These are phyloP conservation scores for Gymnoscelis rufifasciata DNA, from an alignment of 2,888 invertebrate genomes.

Conservation along the genomic window DNA sequence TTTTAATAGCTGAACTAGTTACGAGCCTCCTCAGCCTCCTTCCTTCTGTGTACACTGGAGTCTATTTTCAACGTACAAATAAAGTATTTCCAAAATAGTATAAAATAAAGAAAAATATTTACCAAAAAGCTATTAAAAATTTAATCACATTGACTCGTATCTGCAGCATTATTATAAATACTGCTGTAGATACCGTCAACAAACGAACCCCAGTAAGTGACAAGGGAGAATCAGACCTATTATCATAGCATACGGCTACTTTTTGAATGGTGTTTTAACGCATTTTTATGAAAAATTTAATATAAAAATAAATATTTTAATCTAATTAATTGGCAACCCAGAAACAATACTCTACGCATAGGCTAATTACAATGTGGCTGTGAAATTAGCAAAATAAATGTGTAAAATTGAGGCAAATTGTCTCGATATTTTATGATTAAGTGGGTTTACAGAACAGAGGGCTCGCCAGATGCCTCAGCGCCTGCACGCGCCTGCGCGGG, in stretches of 20 bases:
- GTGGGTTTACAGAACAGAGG: constrained; percentile 57
- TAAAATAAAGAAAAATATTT: constrained; percentile 7
- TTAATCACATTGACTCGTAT: constrained; percentile 37
- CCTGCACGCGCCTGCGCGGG: too few relatives aligned
- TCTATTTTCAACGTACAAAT: constrained; percentile 21
- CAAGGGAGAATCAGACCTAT: constrained; percentile 66
- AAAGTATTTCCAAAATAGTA: constrained; percentile 17
- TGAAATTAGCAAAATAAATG: constrained; percentile 76
- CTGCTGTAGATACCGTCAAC: constrained; percentile 49
- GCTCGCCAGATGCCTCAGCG: constrained; percentile 5
- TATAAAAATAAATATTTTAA: constrained; percentile 48
- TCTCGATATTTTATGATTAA: constrained; percentile 46
- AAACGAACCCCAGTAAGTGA: constrained; percentile 63
- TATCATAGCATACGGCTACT: constrained; percentile 75
- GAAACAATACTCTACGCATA: constrained; percentile 78
- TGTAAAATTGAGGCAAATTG: constrained; percentile 22
- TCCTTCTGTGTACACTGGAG: constrained; percentile 6
- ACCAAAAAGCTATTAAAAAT: constrained; percentile 36
- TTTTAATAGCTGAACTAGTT: constrained; percentile 28
- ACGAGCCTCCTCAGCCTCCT: constrained; percentile 2
- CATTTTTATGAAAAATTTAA: constrained; percentile 65
- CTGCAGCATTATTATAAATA: constrained; percentile 49
- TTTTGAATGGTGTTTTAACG: constrained; percentile 77
- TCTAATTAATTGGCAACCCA: constrained; percentile 75
- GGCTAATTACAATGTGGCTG: constrained; percentile 80